These are phyloP conservation scores for Pantala flavescens DNA, from an alignment of 1,140 invertebrate genomes.

Conservation along the genomic window DNA sequence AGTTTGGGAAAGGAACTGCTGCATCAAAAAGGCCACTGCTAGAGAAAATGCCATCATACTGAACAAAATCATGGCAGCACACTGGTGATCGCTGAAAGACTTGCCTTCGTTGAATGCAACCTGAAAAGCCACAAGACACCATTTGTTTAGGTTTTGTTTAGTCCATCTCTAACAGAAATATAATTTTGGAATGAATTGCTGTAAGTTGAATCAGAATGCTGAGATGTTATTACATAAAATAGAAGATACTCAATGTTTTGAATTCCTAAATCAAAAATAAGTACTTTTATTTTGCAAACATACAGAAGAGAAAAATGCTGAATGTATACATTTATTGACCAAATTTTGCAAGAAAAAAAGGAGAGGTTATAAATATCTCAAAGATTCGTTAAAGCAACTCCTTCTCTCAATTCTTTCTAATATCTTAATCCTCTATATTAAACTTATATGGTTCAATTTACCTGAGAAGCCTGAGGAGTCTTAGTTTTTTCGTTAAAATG, in stretches of 20 bases:
- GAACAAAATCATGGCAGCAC: constrained; percentile 49
- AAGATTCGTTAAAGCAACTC: too few species aligned
- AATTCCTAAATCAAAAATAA: too few species aligned
- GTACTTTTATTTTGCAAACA: too few species aligned
- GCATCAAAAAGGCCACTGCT: constrained; percentile 46
- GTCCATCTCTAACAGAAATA: constrained; percentile 23
- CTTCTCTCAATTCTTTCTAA: too few species aligned
- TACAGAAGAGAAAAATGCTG: too few species aligned
- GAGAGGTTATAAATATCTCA: too few species aligned
- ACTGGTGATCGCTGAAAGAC: constrained; percentile 50
- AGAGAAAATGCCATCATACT: constrained; percentile 51
- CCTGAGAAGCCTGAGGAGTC: constrained; percentile 25
- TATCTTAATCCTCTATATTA: too few species aligned
- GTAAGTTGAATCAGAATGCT: neutral
- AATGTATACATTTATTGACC: too few species aligned
- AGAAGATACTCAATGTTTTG: too few species aligned
- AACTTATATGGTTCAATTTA: constrained; percentile 16
- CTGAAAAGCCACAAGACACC: neutral
- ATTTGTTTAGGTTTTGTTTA: too few species aligned
- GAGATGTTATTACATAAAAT: too few species aligned
- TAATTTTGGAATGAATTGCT: neutral
- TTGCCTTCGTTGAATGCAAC: constrained; percentile 30
- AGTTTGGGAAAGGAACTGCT: constrained; percentile 36
- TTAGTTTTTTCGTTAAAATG: neutral
- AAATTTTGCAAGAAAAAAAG: too few species aligned